Evolutionary conservation across 2,888 invertebrate species (phyloP).

Genomic region (Osedax fenrisi): DNA sequence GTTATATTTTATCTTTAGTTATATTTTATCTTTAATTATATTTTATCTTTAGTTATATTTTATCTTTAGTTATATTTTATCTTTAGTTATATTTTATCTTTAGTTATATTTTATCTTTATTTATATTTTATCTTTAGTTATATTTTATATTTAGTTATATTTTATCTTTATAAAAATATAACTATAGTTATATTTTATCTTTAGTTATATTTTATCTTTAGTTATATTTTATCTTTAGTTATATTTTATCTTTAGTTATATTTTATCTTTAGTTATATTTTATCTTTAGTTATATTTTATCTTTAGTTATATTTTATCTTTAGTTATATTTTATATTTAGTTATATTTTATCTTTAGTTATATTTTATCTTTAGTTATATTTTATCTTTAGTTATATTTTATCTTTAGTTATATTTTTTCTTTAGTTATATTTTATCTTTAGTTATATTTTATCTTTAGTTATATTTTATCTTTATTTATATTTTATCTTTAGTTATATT

Average conservation of each 20-base stretch:
- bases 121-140: too few relatives aligned
- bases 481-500: constrained; percentile 1
- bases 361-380: constrained; percentile 1
- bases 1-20: too few relatives aligned
- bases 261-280: too few relatives aligned
- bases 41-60: not conserved
- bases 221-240: not conserved
- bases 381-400: too few relatives aligned
- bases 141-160: too few relatives aligned
- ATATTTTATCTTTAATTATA: not conserved
- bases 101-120: constrained; percentile 9
- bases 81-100: constrained; percentile 8
- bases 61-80: too few relatives aligned
- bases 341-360: constrained; percentile 11
- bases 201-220: constrained; percentile 11
- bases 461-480: constrained; percentile 12
- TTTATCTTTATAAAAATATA: not conserved
- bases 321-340: not conserved
- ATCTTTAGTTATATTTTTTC: not conserved
- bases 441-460: not conserved
- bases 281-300: not conserved
- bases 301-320: not conserved
- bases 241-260: too few relatives aligned
- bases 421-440: not conserved
- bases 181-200: not conserved